Evolutionary conservation across 2,113 vertebrate species (phyloP).

Genomic region (Melanerpes aurifrons): DNA sequence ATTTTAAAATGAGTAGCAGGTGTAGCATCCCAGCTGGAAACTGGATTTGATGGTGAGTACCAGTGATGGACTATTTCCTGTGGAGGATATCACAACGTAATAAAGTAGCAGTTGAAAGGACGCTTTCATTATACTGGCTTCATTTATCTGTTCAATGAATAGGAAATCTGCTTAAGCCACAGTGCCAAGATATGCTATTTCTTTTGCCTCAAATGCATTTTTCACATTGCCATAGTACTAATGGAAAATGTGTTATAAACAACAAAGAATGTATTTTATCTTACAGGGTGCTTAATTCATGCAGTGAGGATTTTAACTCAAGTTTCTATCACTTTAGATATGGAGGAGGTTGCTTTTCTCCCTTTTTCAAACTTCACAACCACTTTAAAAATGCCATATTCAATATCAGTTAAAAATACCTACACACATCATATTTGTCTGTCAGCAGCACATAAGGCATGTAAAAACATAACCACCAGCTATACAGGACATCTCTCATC

Average conservation of each 20-base stretch:
- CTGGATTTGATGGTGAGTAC: constrained; percentile 67
- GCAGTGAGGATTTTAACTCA: constrained; percentile 42
- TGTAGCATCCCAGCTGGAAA: constrained; percentile 60
- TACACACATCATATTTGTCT: not conserved
- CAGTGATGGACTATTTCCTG: constrained; percentile 66
- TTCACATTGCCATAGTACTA: constrained; percentile 63
- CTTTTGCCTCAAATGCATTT: constrained; percentile 73
- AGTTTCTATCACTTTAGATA: constrained; percentile 37
- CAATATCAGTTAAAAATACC: not conserved
- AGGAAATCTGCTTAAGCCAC: constrained; percentile 77
- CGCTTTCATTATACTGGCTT: constrained; percentile 67
- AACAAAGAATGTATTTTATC: constrained; percentile 60
- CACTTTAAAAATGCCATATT: not conserved
- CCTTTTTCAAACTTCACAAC: not conserved
- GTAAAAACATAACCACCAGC: not conserved
- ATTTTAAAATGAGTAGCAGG: constrained; percentile 40
- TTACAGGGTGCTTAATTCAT: constrained; percentile 57
- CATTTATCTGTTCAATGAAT: constrained; percentile 81
- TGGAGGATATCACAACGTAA: constrained; percentile 59
- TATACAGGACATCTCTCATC: not conserved
- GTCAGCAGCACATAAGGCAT: not conserved
- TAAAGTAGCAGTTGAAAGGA: constrained; percentile 57
- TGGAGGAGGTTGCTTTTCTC: not conserved
- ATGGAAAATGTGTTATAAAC: constrained; percentile 65
- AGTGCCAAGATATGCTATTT: constrained; percentile 65